Percentiles rank a stretch among this genome's conserved stretches.
Evolutionary conservation across 2,797 vertebrate species (phyloP).

Genomic region (Betta splendens): DNA sequence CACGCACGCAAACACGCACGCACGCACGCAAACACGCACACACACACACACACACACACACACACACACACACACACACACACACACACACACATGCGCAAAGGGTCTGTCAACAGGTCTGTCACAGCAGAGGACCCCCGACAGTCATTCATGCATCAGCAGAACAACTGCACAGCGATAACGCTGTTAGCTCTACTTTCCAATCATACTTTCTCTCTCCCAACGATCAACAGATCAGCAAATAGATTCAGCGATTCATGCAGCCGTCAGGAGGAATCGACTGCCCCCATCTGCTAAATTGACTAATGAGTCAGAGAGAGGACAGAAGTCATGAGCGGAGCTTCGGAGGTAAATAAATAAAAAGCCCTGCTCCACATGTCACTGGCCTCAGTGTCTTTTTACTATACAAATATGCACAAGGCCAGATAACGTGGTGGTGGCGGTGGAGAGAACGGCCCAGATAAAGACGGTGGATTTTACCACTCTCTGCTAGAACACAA

Average conservation of each 20-base stretch:
- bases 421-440: conserved; percentile 33
- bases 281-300: conserved; percentile 59
- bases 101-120: conserved; percentile 67
- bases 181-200: conserved; percentile 54
- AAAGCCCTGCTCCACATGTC: conserved; percentile 45
- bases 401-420: conserved; percentile 66
- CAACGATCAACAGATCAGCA: conserved; percentile 2
- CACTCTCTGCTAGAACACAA: no score
- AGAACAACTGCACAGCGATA: conserved; percentile 49
- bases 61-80: conserved; percentile 29
- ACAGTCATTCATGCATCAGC: conserved; percentile 71
- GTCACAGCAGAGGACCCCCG: conserved; percentile 58
- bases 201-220: conserved; percentile 44
- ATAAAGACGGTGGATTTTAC: conserved; percentile 45
- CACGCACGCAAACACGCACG: conserved; percentile 35
- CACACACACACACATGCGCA: conserved; percentile 44
- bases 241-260: conserved; percentile 3
- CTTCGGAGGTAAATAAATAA: conserved; percentile 62
- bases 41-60: conserved; percentile 45
- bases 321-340: conserved; percentile 57
- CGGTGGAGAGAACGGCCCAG: conserved; percentile 14
- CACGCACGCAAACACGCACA: no score
- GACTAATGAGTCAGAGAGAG: conserved; percentile 48
- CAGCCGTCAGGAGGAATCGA: conserved; percentile 40
- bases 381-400: conserved; percentile 55